These are phyloP conservation scores for Oxystoma pomonae DNA, from an alignment of 2,888 invertebrate genomes.

Conservation along the genomic window DNA sequence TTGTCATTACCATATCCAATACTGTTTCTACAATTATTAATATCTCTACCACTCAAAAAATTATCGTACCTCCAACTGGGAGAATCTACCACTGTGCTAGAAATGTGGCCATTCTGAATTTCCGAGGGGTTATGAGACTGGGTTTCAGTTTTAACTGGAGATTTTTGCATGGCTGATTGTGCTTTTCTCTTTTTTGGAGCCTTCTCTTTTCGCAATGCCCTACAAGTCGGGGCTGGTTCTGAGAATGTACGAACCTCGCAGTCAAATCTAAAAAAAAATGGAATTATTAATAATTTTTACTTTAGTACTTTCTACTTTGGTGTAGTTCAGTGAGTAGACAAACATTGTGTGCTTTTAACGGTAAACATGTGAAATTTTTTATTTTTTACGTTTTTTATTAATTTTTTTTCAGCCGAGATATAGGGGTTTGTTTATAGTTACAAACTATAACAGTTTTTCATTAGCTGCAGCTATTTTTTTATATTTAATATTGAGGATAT, in stretches of 20 bases:
- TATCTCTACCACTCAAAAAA: constrained; percentile 16
- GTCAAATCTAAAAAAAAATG: constrained; percentile 24
- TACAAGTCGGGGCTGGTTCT: constrained; percentile 29
- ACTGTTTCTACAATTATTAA: constrained; percentile 22
- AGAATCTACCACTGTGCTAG: constrained; percentile 66
- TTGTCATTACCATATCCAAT: constrained; percentile 25
- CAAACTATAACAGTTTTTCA: too few relatives aligned
- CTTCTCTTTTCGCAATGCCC: constrained; percentile 59
- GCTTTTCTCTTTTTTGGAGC: constrained; percentile 53
- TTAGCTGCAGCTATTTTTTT: too few relatives aligned
- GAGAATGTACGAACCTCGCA: constrained; percentile 32
- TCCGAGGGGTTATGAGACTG: constrained; percentile 50
- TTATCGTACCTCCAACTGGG: constrained; percentile 36
- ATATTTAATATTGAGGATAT: too few relatives aligned
- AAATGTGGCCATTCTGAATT: constrained; percentile 79
- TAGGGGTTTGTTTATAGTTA: too few relatives aligned
- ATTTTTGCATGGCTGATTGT: constrained; percentile 22
- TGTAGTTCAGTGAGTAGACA: too few relatives aligned
- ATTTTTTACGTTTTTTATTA: too few relatives aligned
- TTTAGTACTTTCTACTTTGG: too few relatives aligned
- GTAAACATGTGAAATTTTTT: too few relatives aligned
- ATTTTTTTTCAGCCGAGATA: too few relatives aligned
- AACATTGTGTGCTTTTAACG: too few relatives aligned
- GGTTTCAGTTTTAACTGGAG: constrained; percentile 9
- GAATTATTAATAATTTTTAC: too few relatives aligned